Evolutionary conservation across 2,797 vertebrate genomes (phyloP), one percentile per base, ranked within the genome.

Genomic region (Sciaenops ocellatus): DNA sequence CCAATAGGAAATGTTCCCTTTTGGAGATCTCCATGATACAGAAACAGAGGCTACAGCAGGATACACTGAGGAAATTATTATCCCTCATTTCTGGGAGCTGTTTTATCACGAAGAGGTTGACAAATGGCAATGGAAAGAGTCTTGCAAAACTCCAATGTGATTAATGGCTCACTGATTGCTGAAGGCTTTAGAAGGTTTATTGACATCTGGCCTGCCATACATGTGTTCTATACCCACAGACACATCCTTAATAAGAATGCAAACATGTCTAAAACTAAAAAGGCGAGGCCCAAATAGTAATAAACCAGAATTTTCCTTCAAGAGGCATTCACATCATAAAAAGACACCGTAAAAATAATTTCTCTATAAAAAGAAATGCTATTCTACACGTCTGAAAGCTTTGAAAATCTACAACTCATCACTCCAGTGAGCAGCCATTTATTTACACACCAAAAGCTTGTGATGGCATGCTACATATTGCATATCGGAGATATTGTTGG

Each of bases 1-100:
- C 56, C 11, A 64, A 84, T 51, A 59, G 72, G 82, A 84, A 86
- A 69, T 28, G 26, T 63, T 87, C 62, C 52, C 54, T 84, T 55
- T 68, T 60, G 24, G 71, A 75, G 41, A 80, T 50, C 15, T 78
- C 69, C 28, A 22, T 52, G 41, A 67, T 18, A 56, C 5, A 42
- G 17, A 69, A 56, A 56, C 6, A 68, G 44, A 65, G 51, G 26
- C 22, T 24, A 28, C n/a, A 62, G 3, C 17, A 10, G 63, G 50
- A 73, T 34, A 24, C 1, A 2, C 10, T 55, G 16, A 63, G 46
- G 26, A 60, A 71, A 70, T 52, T 47, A 70, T 69, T 13, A 59
- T 24, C 15, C 54, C 5, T 61, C 3, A 42, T 54, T 71, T 73
- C 17, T 50, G 3, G 12, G 17, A 62, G 34, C 16, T 51, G 42